Base-by-base conservation (phyloP, 1,140 invertebrate species). In the Eubasilissa regina region DNA sequence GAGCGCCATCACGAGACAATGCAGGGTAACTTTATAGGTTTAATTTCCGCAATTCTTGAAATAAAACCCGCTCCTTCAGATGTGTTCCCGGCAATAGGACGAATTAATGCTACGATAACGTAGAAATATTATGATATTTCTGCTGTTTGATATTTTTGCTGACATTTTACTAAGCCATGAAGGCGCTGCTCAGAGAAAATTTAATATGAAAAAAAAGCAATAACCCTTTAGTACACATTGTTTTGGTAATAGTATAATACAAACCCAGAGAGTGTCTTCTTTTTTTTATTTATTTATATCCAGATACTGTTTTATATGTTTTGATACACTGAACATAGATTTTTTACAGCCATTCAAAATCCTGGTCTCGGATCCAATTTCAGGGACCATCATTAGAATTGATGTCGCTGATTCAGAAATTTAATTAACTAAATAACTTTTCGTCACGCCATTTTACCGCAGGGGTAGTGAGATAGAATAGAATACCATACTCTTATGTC, bases 1-100 rank as follows among this genome's bases (percentile, higher is more conserved):
- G 79, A 62, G 55, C 72, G 47, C 73, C 44, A 80, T 79, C 78
- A 58, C 47, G 70, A 75, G 56, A 79, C 60, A 76, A 48, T 17
- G 6, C 58, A n/a, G 44, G 73, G 77, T 10, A 64, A 15, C 55
- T 78, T 81, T 81, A 81, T 81, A 78, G 76, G 74, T 81, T 81
- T 81, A 81, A 81, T 81, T 81, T 81, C 80, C 80, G 80, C 72
- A 74, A 78, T 81, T 75, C 72, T 44, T 70, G 21, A 76, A 75
- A 81, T 78, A 77, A 77, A 68, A 81, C 51, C 53, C 75, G 0
- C 51, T 74, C 25, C 25, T 48, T 35, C 6, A 15, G 21, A 74
- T 45, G 45, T 56, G 56, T 74, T 45, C 19, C 64, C 9, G 12
- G 13, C 55, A 43, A 43, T 44, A 70, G 25, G 25, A 62, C 64